Evolutionary conservation across 2,888 invertebrate species (phyloP), one percentile per base, ranked within the genome.

Genomic region (Amphiduros pacificus): DNA sequence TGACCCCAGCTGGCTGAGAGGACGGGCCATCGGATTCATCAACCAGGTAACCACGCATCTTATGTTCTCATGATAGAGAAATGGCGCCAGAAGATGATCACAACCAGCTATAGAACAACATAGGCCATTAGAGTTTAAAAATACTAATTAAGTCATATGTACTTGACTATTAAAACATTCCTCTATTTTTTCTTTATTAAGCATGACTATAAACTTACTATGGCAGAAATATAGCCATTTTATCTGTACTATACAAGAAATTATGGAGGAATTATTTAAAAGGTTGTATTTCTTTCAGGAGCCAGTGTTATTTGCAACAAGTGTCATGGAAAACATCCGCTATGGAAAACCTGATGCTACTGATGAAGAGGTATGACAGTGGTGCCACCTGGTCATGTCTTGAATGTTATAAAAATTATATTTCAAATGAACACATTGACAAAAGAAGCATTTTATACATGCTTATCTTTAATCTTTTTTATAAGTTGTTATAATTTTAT

Each of bases 311-410:
- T 98, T 98, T 85, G 94, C 93, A 0, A 93, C 94, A 11, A 89
- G 90, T 5, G 89, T 98, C 2, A 86, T 88, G 80, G 97, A 98
- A 84, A 98, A 98, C 83, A 97, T 98, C 60, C 87, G 94, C 57
- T 98, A 95, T 77, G 95, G 95, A 0, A 73, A 78, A 44, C 85
- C 86, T 1, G 78, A 82, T 56, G 87, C 87, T 9, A 82, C 85
- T 2, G 85, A 87, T 74, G 71, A 73, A 28, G 86, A 87, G 82
- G 86, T 86, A 69, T 20, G 53, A n/a, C 2, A 1, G 5, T 29
- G 17, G 26, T 4, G n/a, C n/a, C n/a, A n/a, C n/a, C n/a, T n/a
- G n/a, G n/a, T n/a, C n/a, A n/a, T n/a, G n/a, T n/a, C n/a, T n/a
- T n/a, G n/a, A n/a, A n/a, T n/a, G n/a, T n/a, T n/a, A n/a, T n/a